These are phyloP conservation scores for Rhizomys pruinosus DNA, from an alignment of 2,113 vertebrate genomes.

Conservation along the genomic window DNA sequence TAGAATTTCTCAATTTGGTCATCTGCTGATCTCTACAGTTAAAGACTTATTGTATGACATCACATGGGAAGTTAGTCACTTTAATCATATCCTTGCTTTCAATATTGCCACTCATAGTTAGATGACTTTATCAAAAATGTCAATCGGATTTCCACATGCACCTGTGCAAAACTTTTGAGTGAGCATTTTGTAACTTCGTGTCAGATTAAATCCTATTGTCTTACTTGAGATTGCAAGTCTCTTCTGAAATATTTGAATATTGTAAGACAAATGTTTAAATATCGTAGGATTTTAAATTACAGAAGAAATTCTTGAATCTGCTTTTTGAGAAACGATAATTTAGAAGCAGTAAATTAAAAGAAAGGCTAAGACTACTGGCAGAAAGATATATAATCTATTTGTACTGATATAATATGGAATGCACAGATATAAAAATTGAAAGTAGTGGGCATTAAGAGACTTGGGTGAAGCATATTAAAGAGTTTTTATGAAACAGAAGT, in stretches of 20 bases:
- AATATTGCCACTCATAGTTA: background rate
- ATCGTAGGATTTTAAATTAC: background rate
- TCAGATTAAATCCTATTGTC: background rate
- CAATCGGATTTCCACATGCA: background rate
- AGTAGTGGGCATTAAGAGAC: background rate
- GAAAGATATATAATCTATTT: background rate
- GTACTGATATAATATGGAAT: background rate
- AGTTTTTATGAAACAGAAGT: background rate
- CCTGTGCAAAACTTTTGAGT: background rate
- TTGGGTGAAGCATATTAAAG: background rate
- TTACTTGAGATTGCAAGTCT: background rate
- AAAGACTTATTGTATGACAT: background rate
- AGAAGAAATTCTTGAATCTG: background rate
- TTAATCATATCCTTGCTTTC: background rate
- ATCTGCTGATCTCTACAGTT: background rate
- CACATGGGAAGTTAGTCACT: background rate
- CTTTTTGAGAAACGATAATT: background rate
- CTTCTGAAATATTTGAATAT: slow-evolving; percentile 1
- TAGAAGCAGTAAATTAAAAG: background rate
- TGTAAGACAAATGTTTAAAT: background rate
- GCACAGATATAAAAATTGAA: background rate
- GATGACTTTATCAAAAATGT: background rate
- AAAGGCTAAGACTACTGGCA: background rate
- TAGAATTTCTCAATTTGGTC: background rate
- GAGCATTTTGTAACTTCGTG: background rate